phyloP scores from a whole-genome alignment of 2,113 vertebrate species.

The Rattus rattus region DNA sequence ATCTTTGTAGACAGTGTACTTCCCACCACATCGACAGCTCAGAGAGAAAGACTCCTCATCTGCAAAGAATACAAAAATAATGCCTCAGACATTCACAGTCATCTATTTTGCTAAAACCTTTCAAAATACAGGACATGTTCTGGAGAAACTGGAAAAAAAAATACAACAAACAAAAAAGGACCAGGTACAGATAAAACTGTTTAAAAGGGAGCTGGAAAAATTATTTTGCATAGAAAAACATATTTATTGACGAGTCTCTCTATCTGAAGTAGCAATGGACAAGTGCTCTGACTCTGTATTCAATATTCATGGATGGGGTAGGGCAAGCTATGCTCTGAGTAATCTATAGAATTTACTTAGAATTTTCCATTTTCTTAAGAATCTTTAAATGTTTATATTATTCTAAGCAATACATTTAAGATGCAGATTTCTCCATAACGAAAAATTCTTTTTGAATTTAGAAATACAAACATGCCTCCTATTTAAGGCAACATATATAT shows the following conservation, averaged over 20 bases:
- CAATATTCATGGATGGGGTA: background rate
- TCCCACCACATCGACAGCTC: conserved; percentile 89
- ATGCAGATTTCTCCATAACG: background rate
- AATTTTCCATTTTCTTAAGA: conserved; percentile 20
- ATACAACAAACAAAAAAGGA: background rate
- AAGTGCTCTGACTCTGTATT: background rate
- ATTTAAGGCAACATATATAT: background rate
- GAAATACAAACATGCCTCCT: background rate
- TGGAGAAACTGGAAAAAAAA: background rate
- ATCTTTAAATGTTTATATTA: background rate
- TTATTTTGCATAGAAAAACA: background rate
- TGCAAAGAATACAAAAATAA: conserved; percentile 74
- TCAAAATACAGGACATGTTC: background rate
- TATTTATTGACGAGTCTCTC: background rate
- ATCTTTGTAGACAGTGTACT: conserved; percentile 83
- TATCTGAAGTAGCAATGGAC: background rate
- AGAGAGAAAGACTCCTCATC: conserved; percentile 85
- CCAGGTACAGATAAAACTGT: background rate
- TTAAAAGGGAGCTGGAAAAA: conserved; percentile 16
- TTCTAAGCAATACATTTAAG: conserved; percentile 3
- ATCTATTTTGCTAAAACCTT: background rate
- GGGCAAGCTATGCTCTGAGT: background rate
- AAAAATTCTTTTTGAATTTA: background rate
- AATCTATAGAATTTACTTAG: background rate
- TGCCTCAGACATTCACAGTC: conserved; percentile 22